These are phyloP conservation scores for Luperina testacea DNA, from an alignment of 2,888 invertebrate genomes.

Conservation along the genomic window DNA sequence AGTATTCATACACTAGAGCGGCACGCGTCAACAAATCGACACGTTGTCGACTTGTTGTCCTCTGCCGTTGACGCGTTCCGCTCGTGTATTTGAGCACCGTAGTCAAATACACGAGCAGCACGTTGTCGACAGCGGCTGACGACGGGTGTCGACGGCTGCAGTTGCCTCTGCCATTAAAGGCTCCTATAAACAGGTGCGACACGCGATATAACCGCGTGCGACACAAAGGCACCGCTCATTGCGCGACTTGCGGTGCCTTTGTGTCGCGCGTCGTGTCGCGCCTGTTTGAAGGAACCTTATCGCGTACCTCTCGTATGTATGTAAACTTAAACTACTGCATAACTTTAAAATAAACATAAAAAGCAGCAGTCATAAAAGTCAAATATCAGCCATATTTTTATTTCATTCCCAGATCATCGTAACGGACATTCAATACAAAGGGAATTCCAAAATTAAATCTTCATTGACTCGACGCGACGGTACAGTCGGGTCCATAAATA, in stretches of 20 bases:
- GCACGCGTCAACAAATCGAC: too few species aligned
- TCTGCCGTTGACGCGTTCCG: too few species aligned
- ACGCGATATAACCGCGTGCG: too few species aligned
- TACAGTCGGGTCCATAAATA: conserved; percentile 69
- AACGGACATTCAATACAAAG: conserved; percentile 39
- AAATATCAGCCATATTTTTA: conserved; percentile 28
- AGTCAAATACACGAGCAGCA: not conserved
- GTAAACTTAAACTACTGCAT: not conserved
- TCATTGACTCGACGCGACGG: conserved; percentile 48
- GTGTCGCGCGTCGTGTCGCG: too few species aligned
- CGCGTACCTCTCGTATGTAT: not conserved
- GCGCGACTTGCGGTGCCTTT: too few species aligned
- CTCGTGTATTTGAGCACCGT: too few species aligned
- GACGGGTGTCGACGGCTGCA: not conserved
- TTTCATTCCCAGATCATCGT: conserved; percentile 30
- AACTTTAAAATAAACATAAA: not conserved
- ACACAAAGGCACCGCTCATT: too few species aligned
- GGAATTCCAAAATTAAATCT: conserved; percentile 55
- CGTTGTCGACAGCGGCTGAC: not conserved
- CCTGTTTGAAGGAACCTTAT: too few species aligned
- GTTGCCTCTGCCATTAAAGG: not conserved
- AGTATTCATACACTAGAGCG: too few species aligned
- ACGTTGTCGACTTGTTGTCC: too few species aligned
- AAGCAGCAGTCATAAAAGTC: conserved; percentile 16
- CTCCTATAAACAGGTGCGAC: too few species aligned